Evolutionary conservation across 2,888 invertebrate species (phyloP).

Genomic region (Erebia aethiops): DNA sequence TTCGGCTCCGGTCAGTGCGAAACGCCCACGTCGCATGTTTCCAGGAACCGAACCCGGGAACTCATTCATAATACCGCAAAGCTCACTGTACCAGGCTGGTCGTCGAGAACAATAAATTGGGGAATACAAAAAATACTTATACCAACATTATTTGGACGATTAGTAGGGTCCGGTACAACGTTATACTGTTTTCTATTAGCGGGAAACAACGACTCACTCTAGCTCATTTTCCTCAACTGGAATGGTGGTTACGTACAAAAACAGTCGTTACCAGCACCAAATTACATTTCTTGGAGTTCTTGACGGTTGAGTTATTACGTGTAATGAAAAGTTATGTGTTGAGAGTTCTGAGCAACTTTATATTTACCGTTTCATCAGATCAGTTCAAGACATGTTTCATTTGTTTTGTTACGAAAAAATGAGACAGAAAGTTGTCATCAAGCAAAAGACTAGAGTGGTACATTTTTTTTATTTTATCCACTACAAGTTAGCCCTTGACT

Average conservation of each 20-base stretch:
- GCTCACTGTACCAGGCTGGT: background rate
- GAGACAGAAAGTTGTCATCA: background rate
- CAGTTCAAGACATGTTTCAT: background rate
- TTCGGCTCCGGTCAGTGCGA: no score
- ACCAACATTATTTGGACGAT: background rate
- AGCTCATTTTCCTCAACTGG: constrained; percentile 2
- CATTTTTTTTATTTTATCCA: no score
- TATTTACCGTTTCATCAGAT: no score
- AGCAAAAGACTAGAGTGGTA: no score
- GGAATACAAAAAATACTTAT: background rate
- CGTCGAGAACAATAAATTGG: background rate
- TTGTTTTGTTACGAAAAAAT: background rate
- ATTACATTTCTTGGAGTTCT: background rate
- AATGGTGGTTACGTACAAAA: constrained; percentile 2
- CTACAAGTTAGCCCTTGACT: no score
- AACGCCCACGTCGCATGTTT: no score
- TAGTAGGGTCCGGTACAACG: background rate
- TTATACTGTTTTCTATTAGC: background rate
- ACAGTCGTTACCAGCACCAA: background rate
- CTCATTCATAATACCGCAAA: no score
- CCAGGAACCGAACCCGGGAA: no score
- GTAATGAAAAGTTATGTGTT: constrained; percentile 2
- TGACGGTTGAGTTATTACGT: background rate
- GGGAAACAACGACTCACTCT: background rate
- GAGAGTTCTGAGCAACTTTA: background rate